A percentile compares a stretch with the other conserved stretches of the same genome.
Conservation (phyloP, 2,797 vertebrate genomes). For the Pseudotriccus pelzelni region DNA sequence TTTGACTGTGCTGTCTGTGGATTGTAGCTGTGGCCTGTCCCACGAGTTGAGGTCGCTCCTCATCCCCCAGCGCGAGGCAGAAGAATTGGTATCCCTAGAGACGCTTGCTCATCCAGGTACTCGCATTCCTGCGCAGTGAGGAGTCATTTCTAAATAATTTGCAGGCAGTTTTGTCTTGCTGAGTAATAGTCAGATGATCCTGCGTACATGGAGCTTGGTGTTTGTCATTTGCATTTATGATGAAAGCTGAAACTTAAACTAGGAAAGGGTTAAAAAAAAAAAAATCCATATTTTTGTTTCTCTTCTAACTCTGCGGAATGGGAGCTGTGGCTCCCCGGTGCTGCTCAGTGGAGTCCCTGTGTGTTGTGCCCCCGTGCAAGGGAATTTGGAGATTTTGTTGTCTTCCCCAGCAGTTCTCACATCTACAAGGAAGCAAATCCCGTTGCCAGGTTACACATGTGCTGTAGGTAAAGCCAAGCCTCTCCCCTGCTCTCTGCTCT, state of each 20-base stretch:
- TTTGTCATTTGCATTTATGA: neutral
- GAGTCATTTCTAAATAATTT: neutral
- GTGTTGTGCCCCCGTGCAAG: neutral
- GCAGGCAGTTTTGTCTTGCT: neutral
- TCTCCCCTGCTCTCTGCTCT: neutral
- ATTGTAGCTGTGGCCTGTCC: neutral
- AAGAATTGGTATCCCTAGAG: neutral
- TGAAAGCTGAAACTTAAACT: neutral
- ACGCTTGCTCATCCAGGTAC: neutral
- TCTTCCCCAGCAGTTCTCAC: conserved; percentile 42
- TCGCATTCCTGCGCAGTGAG: neutral
- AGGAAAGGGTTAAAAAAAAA: neutral
- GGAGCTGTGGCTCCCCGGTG: conserved; percentile 32
- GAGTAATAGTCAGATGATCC: neutral
- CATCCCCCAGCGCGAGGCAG: neutral
- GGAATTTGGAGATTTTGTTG: conserved; percentile 2
- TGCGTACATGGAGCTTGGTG: neutral
- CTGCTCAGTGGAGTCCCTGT: conserved; percentile 23
- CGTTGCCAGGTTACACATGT: neutral
- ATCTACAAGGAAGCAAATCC: neutral
- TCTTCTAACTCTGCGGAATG: neutral
- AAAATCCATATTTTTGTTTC: neutral
- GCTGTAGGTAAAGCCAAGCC: neutral
- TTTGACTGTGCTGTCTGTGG: neutral
- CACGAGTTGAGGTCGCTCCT: neutral